Base-by-base conservation (phyloP, 2,113 vertebrate genomes). In the Epinephelus cyanopodus region DNA sequence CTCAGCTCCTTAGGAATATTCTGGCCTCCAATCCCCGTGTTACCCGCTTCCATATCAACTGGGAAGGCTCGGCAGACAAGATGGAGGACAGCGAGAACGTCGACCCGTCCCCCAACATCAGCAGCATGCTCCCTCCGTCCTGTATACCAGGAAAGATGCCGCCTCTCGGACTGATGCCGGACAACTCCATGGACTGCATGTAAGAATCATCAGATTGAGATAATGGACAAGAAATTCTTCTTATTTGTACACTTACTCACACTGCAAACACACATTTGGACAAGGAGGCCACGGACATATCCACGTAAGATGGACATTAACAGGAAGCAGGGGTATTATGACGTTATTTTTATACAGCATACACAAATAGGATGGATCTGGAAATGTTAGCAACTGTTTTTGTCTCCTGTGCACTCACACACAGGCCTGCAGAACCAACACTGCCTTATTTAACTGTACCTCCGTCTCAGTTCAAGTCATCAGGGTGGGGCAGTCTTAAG, bases 161-260 rank as follows among this genome's bases (percentile, higher is more conserved):
- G 17, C 87, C 95, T 56, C 91, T 97, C 0, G 93, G 95, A 64
- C 88, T 96, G 42, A 93, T 97, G 69, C 96, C 96, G 0, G 97
- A 97, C 80, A 98, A 97, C 92, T 97, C 97, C 66, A 97, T 98
- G 97, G 97, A 98, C 94, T 98, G 96, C 92, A 94, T 98, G 89
- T 93, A 92, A 83, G 53, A 75, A 71, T 63, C 37, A 39, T 33
- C 45, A 42, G 60, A 75, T 58, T 48, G 42, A 71, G 37, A 80
- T 54, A 29, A 82, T 29, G 85, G 74, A 91, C 80, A 56, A 65
- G 18, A 57, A 64, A 18, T 74, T 23, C 66, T 63, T 80, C 57
- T 42, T 62, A 21, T 71, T 65, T 53, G 6, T 60, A 60, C 62
- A 42, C 47, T 45, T 61, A 12, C 3, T 54, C 57, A 74, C 73